A percentile compares a stretch with the other conserved stretches of the same genome.
phyloP scores from a whole-genome alignment of 92 coral and sea anemone genomes.

The Galaxea fascicularis region DNA sequence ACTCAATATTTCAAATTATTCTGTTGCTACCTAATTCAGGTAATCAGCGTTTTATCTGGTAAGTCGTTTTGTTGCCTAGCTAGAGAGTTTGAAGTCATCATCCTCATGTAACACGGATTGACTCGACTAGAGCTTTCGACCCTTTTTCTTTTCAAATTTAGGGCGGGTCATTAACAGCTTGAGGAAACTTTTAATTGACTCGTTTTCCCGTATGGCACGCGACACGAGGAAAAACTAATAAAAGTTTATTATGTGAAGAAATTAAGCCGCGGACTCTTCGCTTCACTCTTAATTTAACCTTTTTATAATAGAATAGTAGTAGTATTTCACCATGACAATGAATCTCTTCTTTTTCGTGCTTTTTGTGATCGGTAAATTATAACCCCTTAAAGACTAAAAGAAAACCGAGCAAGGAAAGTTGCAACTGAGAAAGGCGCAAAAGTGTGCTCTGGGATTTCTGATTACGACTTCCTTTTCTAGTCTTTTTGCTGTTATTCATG shows the following conservation, averaged over 20 bases:
- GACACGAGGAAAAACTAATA: constrained; percentile 37
- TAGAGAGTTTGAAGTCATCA: not conserved
- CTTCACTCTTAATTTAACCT: not conserved
- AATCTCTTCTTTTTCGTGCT: not conserved
- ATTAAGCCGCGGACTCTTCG: not conserved
- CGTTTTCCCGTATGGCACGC: constrained; percentile 34
- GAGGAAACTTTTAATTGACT: constrained; percentile 27
- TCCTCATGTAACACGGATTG: not conserved
- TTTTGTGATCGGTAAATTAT: not conserved
- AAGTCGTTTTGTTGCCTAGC: constrained; percentile 1
- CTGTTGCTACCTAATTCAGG: too few species aligned
- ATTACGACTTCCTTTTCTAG: not conserved
- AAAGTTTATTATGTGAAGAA: not conserved
- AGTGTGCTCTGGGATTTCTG: not conserved
- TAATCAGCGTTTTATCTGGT: not conserved
- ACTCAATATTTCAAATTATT: too few species aligned
- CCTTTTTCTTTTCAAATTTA: not conserved
- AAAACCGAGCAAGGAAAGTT: not conserved
- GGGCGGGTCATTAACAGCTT: constrained; percentile 26
- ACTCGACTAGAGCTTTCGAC: not conserved
- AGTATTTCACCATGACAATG: not conserved
- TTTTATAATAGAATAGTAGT: not conserved
- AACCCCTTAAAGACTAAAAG: not conserved
- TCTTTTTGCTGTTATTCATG: not conserved
- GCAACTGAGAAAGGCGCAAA: not conserved